These are phyloP conservation scores for Microplitis deprimator DNA, from an alignment of 2,888 invertebrate genomes.

Conservation along the genomic window DNA sequence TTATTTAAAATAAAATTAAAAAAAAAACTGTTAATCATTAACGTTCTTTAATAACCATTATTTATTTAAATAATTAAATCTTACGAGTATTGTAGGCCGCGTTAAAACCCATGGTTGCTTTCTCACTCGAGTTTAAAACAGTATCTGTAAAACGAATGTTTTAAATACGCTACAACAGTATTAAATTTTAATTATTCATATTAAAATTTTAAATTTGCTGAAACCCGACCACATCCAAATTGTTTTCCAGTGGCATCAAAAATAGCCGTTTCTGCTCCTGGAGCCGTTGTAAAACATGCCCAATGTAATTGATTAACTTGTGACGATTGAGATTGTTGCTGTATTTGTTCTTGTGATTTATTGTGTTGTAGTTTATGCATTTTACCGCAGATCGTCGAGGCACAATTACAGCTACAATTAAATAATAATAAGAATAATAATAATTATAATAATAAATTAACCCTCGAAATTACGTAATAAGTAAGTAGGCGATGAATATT, in stretches of 20 bases:
- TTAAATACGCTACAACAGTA: conserved; percentile 38
- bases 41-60: background rate
- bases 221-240: background rate
- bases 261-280: background rate
- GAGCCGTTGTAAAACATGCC: background rate
- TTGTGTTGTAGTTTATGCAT: background rate
- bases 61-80: conserved; percentile 26
- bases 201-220: background rate
- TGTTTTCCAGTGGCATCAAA: background rate
- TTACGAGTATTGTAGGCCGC: conserved; percentile 55
- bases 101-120: conserved; percentile 45
- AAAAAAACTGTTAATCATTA: background rate
- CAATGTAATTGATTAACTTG: background rate
- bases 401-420: conserved; percentile 43
- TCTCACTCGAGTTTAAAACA: conserved; percentile 44
- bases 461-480: too few relatives aligned
- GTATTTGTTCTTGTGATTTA: conserved; percentile 21
- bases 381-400: background rate
- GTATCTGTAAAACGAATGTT: conserved; percentile 51
- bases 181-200: background rate
- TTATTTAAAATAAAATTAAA: background rate
- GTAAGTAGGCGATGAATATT: background rate
- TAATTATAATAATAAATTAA: background rate
- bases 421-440: conserved; percentile 7
- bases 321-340: conserved; percentile 24